phyloP scores from a whole-genome alignment of 2,113 vertebrate species.

The Numida meleagris region DNA sequence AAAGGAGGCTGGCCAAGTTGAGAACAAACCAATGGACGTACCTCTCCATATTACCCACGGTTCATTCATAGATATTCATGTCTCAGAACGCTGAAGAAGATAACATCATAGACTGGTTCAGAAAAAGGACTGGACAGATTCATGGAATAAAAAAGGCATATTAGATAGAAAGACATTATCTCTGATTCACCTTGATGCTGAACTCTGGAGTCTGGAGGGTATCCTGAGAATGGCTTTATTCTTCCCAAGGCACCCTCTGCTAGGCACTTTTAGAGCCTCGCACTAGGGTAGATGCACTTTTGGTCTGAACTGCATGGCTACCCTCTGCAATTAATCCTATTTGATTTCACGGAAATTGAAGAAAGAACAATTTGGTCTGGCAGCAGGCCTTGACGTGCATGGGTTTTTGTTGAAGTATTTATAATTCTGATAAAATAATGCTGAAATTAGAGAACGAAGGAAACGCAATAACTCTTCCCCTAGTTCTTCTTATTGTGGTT shows the following conservation, averaged over 20 bases:
- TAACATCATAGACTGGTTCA: neutral
- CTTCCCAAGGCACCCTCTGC: neutral
- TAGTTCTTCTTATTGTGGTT: constrained; percentile 70
- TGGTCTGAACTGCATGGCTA: neutral
- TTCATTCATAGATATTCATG: neutral
- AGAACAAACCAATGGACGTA: neutral
- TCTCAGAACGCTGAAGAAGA: neutral
- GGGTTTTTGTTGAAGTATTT: constrained; percentile 31
- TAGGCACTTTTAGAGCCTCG: neutral
- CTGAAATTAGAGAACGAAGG: constrained; percentile 53
- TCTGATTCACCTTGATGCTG: neutral
- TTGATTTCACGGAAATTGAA: constrained; percentile 12
- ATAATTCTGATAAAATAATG: constrained; percentile 50
- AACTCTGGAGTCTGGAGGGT: neutral
- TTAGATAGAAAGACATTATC: neutral
- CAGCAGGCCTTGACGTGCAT: constrained; percentile 9
- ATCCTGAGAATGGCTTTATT: fast-evolving
- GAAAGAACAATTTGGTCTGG: constrained; percentile 3
- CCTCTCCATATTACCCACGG: neutral
- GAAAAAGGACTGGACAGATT: neutral
- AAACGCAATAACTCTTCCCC: constrained; percentile 45
- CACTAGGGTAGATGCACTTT: neutral
- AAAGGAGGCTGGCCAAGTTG: neutral
- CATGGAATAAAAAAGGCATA: neutral
- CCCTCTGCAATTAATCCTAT: constrained; percentile 25